phyloP scores from a whole-genome alignment of 2,113 vertebrate genomes.

The Elaphurus davidianus region DNA sequence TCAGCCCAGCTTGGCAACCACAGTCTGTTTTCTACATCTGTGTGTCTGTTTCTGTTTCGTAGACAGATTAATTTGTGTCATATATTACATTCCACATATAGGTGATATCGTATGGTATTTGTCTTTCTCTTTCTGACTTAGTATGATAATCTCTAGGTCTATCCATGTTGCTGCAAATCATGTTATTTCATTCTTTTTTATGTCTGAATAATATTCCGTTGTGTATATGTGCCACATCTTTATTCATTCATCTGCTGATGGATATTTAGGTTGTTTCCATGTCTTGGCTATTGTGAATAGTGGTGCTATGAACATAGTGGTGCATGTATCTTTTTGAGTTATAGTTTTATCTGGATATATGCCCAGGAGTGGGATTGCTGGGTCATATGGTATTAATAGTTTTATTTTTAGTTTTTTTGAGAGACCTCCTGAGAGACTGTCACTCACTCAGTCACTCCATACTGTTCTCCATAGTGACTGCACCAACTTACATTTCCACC shows the following conservation, averaged over 20 bases:
- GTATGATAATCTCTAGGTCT: not conserved
- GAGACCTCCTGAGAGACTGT: not conserved
- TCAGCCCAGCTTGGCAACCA: not conserved
- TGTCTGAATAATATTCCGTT: not conserved
- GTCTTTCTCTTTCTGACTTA: not conserved
- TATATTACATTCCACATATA: not conserved
- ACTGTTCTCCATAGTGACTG: not conserved
- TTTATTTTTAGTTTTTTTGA: not conserved
- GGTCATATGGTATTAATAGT: not conserved
- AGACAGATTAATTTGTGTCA: not conserved
- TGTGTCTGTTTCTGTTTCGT: not conserved
- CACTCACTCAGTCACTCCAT: not conserved
- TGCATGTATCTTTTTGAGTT: not conserved
- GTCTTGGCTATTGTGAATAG: not conserved
- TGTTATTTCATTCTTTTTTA: not conserved
- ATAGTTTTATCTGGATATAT: not conserved
- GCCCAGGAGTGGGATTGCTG: not conserved
- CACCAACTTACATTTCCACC: not conserved
- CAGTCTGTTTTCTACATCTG: not conserved
- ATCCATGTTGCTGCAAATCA: not conserved
- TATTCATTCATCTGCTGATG: not conserved
- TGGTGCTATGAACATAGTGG: not conserved
- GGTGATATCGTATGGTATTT: not conserved
- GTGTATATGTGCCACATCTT: not conserved
- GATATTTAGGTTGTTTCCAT: not conserved